Base-by-base conservation (phyloP, 2,888 invertebrate genomes). In the Nymphalis urticae region DNA sequence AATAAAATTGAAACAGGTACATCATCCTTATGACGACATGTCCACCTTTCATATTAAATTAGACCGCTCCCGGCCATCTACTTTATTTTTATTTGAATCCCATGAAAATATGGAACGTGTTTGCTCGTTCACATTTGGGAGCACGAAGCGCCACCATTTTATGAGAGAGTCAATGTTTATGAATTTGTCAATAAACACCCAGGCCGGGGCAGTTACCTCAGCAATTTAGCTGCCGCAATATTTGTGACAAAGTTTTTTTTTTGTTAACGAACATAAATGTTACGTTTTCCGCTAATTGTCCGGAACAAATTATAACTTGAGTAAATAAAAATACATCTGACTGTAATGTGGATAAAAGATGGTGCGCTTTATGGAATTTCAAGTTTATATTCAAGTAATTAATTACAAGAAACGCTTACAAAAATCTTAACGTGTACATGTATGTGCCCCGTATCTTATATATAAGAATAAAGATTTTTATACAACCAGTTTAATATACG, bases 1-100 rank as follows among this genome's bases (percentile, higher is more conserved):
- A 88, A 90, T 91, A 90, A 90, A 90, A 89, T 82, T 84, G 82
- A 84, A 84, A 79, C 86, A 86, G 87, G 84, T 86, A 87, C 86
- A 85, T 86, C 85, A 81, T 77, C 83, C 87, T 80, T 82, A 85
- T 86, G 89, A 88, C 87, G 85, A 82, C 82, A 85, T 85, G 87
- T 83, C 87, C 86, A 80, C 80, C 85, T 85, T 83, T 86, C 88
- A 89, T 91, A 91, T 90, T 90, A 91, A 92, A 92, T 91, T 91
- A 90, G 91, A 85, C 85, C 85, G 85, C 82, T 83, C 79, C 86
- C 82, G 88, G 88, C 84, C 86, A 84, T 87, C 86, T 88, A 87
- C 87, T 90, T 90, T 89, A 90, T 90, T 91, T 92, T 90, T 90
- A 90, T 91, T 89, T 85, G 88, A 89, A 91, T 88, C 88, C 89